Evolutionary conservation across 2,888 invertebrate genomes (phyloP).

Genomic region (Synergus japonicus): DNA sequence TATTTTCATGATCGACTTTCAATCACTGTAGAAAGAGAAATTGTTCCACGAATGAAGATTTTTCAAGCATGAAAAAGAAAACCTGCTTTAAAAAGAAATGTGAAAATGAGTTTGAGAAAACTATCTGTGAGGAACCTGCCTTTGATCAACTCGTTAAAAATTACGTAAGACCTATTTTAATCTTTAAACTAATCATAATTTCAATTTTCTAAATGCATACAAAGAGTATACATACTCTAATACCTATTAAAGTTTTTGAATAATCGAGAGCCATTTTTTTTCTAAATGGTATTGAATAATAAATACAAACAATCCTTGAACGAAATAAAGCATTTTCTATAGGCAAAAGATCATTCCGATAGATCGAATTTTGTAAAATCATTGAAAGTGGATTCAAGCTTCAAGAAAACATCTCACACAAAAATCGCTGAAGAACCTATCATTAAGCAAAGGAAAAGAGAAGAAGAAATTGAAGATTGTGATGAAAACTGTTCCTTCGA

Average conservation of each 20-base stretch:
- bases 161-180: background rate
- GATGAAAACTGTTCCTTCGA: background rate
- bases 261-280: background rate
- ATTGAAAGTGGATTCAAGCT: constrained; percentile 5
- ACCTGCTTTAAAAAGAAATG: background rate
- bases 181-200: background rate
- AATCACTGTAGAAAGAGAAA: background rate
- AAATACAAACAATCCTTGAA: background rate
- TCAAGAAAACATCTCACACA: background rate
- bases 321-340: constrained; percentile 3
- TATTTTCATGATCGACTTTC: background rate
- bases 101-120: background rate
- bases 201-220: background rate
- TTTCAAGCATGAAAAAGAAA: background rate
- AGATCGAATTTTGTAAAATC: background rate
- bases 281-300: background rate
- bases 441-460: background rate
- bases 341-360: background rate
- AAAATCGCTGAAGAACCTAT: background rate
- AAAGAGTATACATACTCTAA: background rate
- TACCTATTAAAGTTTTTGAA: background rate
- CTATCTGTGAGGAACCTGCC: background rate
- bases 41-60: background rate
- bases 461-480: background rate
- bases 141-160: background rate